These are phyloP conservation scores for Fragum whitleyi DNA, from an alignment of 2,888 invertebrate species.

Conservation along the genomic window DNA sequence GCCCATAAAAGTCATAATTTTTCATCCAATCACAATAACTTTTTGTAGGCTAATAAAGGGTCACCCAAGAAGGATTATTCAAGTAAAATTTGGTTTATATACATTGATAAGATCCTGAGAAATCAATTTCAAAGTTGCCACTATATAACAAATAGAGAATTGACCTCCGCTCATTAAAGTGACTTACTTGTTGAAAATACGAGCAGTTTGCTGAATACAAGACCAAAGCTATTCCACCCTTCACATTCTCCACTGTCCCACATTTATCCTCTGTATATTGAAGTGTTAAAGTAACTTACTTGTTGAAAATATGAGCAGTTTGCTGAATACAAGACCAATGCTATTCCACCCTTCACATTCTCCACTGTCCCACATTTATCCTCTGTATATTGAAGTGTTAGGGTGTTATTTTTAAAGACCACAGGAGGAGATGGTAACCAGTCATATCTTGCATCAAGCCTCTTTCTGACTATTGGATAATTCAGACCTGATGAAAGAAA, in stretches of 20 bases:
- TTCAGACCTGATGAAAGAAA: conserved; percentile 23
- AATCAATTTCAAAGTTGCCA: too few relatives aligned
- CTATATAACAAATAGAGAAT: too few relatives aligned
- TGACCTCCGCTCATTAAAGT: too few relatives aligned
- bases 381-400: conserved; percentile 43
- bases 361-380: conserved; percentile 58
- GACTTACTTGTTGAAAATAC: conserved; percentile 69
- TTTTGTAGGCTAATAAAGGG: too few relatives aligned
- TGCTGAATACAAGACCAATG: conserved; percentile 59
- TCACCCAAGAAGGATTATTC: too few relatives aligned
- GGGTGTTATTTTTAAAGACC: conserved; percentile 63
- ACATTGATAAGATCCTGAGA: too few relatives aligned
- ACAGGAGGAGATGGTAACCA: conserved; percentile 70
- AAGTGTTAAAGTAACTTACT: conserved; percentile 53
- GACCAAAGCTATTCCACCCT: conserved; percentile 68
- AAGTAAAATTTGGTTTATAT: too few relatives aligned
- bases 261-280: conserved; percentile 64
- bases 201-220: conserved; percentile 59
- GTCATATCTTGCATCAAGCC: conserved; percentile 77
- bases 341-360: conserved; percentile 61
- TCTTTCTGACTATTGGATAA: conserved; percentile 58
- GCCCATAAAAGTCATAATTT: too few relatives aligned
- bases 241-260: conserved; percentile 33
- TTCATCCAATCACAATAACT: too few relatives aligned
- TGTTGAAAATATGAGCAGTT: conserved; percentile 71